Base-by-base conservation (phyloP, 64 coral and sea anemone genomes). In the Stylophora pistillata region DNA sequence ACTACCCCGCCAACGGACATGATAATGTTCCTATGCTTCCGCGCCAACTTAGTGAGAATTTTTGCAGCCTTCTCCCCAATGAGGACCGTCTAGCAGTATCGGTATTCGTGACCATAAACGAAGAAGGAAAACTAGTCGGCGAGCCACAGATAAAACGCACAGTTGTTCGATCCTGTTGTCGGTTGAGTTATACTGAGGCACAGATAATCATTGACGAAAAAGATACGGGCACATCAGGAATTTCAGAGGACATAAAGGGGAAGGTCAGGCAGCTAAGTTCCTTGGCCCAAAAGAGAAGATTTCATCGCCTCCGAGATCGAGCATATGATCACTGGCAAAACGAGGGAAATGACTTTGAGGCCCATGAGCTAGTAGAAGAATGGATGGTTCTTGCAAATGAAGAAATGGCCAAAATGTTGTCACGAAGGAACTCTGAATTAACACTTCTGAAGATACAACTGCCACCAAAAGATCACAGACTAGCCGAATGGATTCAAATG, bases 361-460 rank as follows among this genome's bases (percentile, higher is more conserved):
- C 97, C 25, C 97, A 99, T 74, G 93, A 95, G 75, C 63, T 99
- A 13, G 78, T 99, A 2, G 93, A 95, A 60, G 97, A 99, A 57
- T 83, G 95, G 27, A 99, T 99, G 97, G 65, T 95, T n/a, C 66
- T 99, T 29, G 93, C 93, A 53, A 99, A 99, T 78, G 61, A 93
- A 58, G 77, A 80, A 33, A 81, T 93, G 18, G 97, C 89, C 16
- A 73, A 95, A 61, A 21, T 61, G 15, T 18, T 99, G 1, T 71
- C 53, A 20, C 15, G 23, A 32, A 88, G 65, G 71, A 70, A 69
- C 28, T 77, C 90, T 0, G 11, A 73, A 58, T 79, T 20, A 0
- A 83, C 97, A 4, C 97, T 90, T 11, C 71, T 93, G 10, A 83
- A 72, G 29, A 55, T 81, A 13, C 97, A 99, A 59, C 73, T 95